A percentile compares a stretch with the other conserved stretches of the same genome.
Evolutionary conservation across 2,113 vertebrate genomes (phyloP).

Genomic region (Chrysemys picta): DNA sequence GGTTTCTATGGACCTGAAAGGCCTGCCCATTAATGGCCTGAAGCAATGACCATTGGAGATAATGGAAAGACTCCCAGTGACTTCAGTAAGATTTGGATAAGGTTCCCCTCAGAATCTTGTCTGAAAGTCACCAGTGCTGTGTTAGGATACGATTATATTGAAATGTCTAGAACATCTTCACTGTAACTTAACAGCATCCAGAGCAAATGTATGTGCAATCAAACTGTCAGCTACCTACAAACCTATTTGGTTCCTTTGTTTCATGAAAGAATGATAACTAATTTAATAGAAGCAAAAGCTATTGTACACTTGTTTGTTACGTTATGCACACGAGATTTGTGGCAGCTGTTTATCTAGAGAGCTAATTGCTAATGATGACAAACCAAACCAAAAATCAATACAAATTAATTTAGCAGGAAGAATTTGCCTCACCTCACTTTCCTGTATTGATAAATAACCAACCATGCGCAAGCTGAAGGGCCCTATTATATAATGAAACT

Average conservation of each 20-base stretch:
- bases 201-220: conserved; percentile 35
- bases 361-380: conserved; percentile 21
- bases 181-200: conserved; percentile 16
- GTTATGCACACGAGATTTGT: neutral
- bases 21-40: neutral
- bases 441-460: neutral
- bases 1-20: neutral
- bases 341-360: conserved; percentile 21
- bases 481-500: neutral
- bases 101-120: neutral
- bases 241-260: neutral
- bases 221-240: conserved; percentile 18
- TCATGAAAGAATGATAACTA: conserved; percentile 40
- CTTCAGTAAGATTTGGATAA: neutral
- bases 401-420: neutral
- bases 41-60: neutral
- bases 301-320: neutral
- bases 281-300: conserved; percentile 10
- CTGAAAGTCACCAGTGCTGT: neutral
- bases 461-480: neutral
- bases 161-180: neutral
- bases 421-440: neutral
- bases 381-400: conserved; percentile 12
- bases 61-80: neutral
- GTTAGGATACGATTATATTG: neutral